Evolutionary conservation across 2,888 invertebrate genomes (phyloP), one percentile per base, ranked within the genome.

Genomic region (Andrena flavipes): DNA sequence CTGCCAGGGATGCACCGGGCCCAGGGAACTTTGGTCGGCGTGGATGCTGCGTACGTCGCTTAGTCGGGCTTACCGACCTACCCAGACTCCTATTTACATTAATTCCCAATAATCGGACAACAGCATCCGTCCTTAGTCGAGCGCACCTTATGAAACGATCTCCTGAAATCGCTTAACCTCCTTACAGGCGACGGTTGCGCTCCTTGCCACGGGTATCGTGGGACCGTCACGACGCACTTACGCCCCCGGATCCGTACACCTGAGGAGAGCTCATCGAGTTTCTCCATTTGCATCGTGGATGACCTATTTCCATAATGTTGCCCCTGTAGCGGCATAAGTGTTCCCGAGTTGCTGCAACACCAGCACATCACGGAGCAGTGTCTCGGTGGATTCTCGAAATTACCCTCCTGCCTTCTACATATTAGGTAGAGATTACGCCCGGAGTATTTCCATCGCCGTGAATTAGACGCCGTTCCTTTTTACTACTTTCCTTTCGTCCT

Each of bases 41-140:
- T 42, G 72, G 80, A 70, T 80, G 74, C 77, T 67, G 75, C 79
- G 77, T 76, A 63, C 71, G 78, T 77, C 85, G 87, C 87, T 90
- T 89, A 88, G 84, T 79, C 83, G 84, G 84, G 86, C 87, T 88
- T 74, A 86, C 86, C 85, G 85, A 88, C 80, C 78, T 79, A 77
- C 60, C 82, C 81, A 69, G 84, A 65, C 86, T 76, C 82, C 90
- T 89, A 91, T 91, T 91, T 90, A 90, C 91, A 90, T 90, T 91
- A 88, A 91, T 91, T 91, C 81, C 85, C 88, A 87, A 90, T 91
- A 90, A 91, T 91, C 90, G 90, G 90, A 88, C 90, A 84, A 87
- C 80, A 79, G 76, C 82, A 82, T 86, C 82, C 74, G 82, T 82
- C 76, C 81, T 75, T 68, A 73, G 67, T n/a, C 23, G 49, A 10